phyloP scores from a whole-genome alignment of 2,888 invertebrate genomes.

The Amphipyra tragopoginis region DNA sequence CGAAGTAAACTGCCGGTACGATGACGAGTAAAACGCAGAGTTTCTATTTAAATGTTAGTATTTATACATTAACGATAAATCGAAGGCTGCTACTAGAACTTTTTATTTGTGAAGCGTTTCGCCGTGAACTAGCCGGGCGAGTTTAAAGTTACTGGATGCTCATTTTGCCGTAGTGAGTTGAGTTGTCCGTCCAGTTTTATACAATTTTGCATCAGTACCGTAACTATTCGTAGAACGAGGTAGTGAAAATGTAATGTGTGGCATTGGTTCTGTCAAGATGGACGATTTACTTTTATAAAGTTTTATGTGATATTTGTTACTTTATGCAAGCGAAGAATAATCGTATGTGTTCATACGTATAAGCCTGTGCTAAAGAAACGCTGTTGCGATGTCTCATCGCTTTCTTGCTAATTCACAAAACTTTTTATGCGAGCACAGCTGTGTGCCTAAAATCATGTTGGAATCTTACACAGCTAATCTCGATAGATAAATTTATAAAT shows the following conservation, averaged over 20 bases:
- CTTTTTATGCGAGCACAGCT: constrained; percentile 15
- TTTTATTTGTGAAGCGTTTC: constrained; percentile 69
- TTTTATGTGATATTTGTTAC: constrained; percentile 25
- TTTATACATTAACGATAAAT: constrained; percentile 70
- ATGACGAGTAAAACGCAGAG: constrained; percentile 69
- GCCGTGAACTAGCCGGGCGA: constrained; percentile 63
- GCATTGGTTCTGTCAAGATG: constrained; percentile 41
- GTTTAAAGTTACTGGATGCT: constrained; percentile 84
- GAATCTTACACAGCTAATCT: constrained; percentile 28
- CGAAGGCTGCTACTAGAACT: constrained; percentile 81
- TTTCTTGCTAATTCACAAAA: constrained; percentile 35
- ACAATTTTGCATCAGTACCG: constrained; percentile 82
- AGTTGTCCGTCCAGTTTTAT: constrained; percentile 90
- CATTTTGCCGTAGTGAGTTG: constrained; percentile 88
- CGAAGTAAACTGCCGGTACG: constrained; percentile 69
- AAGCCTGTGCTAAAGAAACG: constrained; percentile 40
- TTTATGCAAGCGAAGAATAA: constrained; percentile 21
- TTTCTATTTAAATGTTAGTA: constrained; percentile 81
- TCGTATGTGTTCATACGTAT: constrained; percentile 39
- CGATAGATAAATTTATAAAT: constrained; percentile 35
- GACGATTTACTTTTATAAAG: constrained; percentile 25
- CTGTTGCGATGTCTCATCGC: constrained; percentile 48
- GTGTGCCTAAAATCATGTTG: constrained; percentile 26
- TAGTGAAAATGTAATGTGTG: constrained; percentile 63
- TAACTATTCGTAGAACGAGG: constrained; percentile 65